Conservation (phyloP, 2,113 vertebrate genomes). For the Trematomus loennbergii region DNA sequence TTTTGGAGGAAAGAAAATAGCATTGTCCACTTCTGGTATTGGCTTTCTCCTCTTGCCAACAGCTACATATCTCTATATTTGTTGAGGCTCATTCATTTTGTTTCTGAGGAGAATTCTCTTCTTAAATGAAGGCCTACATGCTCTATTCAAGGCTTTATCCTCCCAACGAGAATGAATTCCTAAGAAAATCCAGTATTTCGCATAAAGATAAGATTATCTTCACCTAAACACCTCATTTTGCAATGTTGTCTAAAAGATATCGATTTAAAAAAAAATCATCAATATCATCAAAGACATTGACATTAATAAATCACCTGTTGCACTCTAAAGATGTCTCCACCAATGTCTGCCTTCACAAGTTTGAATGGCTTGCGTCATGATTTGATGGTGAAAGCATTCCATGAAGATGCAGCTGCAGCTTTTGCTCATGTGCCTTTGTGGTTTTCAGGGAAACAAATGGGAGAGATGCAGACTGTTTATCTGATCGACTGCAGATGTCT, state of each 20-base stretch:
- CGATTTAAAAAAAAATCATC: too few species aligned
- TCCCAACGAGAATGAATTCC: neutral
- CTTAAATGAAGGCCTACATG: constrained; percentile 23
- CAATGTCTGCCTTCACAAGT: neutral
- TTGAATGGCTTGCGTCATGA: constrained; percentile 26
- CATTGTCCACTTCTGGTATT: neutral
- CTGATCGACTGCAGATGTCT: constrained; percentile 78
- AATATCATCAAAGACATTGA: too few species aligned
- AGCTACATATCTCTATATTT: neutral
- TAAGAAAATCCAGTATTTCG: neutral
- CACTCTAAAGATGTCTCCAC: constrained; percentile 16
- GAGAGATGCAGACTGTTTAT: constrained; percentile 70
- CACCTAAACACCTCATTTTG: neutral
- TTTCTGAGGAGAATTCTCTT: constrained; percentile 16
- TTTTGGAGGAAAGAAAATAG: constrained; percentile 37
- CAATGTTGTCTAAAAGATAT: neutral
- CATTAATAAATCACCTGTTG: constrained; percentile 27
- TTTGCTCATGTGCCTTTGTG: constrained; percentile 57
- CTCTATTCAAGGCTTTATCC: constrained; percentile 9
- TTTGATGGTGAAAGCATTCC: constrained; percentile 36
- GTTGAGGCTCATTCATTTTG: constrained; percentile 30
- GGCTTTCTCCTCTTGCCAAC: neutral
- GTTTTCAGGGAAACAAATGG: constrained; percentile 70
- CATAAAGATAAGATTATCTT: constrained; percentile 8
- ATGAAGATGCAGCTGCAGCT: constrained; percentile 60